These are phyloP conservation scores for Meloidogyne chitwoodi DNA, from an alignment of 1,140 invertebrate species.

Conservation along the genomic window DNA sequence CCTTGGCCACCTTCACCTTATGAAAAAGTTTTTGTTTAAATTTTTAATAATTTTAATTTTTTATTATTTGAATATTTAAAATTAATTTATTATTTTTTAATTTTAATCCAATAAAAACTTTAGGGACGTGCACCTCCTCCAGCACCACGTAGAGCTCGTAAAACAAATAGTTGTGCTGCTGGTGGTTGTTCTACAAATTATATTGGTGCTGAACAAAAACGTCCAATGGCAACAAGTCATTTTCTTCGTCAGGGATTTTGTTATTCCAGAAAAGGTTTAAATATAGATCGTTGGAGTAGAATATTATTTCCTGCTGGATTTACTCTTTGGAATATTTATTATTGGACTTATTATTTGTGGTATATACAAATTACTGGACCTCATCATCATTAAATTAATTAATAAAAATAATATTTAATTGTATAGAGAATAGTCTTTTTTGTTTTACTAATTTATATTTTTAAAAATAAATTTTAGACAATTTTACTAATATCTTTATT, in stretches of 20 bases:
- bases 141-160: slow-evolving; percentile 11
- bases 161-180: background rate
- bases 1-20: slow-evolving; percentile 16
- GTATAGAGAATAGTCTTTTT: too few species aligned
- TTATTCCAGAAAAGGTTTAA: slow-evolving; percentile 49
- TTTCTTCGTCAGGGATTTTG: slow-evolving; percentile 42
- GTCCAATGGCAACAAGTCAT: slow-evolving; percentile 23
- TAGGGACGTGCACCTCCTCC: background rate
- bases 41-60: background rate
- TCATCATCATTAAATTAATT: background rate
- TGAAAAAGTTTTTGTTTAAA: background rate
- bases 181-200: background rate
- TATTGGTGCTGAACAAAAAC: background rate
- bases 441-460: too few species aligned
- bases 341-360: slow-evolving; percentile 48
- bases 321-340: slow-evolving; percentile 50
- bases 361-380: slow-evolving; percentile 11
- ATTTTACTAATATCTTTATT: too few species aligned
- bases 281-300: slow-evolving; percentile 48
- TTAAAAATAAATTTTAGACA: too few species aligned
- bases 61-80: background rate
- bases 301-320: slow-evolving; percentile 46
- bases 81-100: background rate
- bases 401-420: too few species aligned
- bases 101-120: background rate